phyloP scores from a whole-genome alignment of 2,888 invertebrate genomes.

The Coleophora flavipennella region DNA sequence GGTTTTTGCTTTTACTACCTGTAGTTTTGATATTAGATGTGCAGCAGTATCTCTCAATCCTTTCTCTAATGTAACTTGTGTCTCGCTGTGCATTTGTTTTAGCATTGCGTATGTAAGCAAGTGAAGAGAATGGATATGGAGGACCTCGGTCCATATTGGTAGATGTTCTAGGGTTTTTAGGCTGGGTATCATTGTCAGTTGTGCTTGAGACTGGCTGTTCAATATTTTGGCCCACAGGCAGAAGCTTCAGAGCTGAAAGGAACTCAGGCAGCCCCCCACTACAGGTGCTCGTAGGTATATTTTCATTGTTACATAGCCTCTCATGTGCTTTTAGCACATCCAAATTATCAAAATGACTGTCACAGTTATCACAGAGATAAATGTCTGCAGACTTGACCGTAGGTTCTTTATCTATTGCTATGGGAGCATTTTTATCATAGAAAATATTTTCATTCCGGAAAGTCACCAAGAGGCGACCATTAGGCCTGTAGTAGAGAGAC shows the following conservation, averaged over 20 bases:
- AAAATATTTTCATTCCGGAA: slow-evolving; percentile 83
- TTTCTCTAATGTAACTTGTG: slow-evolving; percentile 44
- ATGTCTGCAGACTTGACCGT: slow-evolving; percentile 77
- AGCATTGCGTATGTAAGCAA: slow-evolving; percentile 52
- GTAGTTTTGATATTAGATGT: slow-evolving; percentile 39
- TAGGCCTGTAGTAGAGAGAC: slow-evolving; percentile 77
- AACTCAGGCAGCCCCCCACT: slow-evolving; percentile 48
- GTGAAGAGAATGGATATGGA: slow-evolving; percentile 63
- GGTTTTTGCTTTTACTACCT: slow-evolving; percentile 48
- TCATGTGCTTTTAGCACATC: slow-evolving; percentile 53
- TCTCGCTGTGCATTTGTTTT: slow-evolving; percentile 46
- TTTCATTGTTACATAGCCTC: slow-evolving; percentile 56
- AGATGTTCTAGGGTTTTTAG: slow-evolving; percentile 43
- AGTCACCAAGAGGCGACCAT: slow-evolving; percentile 78
- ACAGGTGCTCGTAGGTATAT: slow-evolving; percentile 28
- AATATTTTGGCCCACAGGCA: slow-evolving; percentile 26
- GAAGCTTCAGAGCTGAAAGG: slow-evolving; percentile 50
- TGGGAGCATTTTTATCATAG: slow-evolving; percentile 42
- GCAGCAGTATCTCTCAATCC: slow-evolving; percentile 60
- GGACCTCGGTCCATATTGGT: slow-evolving; percentile 52
- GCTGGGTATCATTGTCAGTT: slow-evolving; percentile 26
- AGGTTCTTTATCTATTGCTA: slow-evolving; percentile 47
- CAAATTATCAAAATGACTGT: slow-evolving; percentile 77
- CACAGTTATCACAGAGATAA: slow-evolving; percentile 83
- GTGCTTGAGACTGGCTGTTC: slow-evolving; percentile 16